A percentile compares a stretch with the other conserved stretches of the same genome.
These are phyloP conservation scores for Triplophysa dalaica DNA, from an alignment of 2,113 vertebrate species.

Conservation along the genomic window DNA sequence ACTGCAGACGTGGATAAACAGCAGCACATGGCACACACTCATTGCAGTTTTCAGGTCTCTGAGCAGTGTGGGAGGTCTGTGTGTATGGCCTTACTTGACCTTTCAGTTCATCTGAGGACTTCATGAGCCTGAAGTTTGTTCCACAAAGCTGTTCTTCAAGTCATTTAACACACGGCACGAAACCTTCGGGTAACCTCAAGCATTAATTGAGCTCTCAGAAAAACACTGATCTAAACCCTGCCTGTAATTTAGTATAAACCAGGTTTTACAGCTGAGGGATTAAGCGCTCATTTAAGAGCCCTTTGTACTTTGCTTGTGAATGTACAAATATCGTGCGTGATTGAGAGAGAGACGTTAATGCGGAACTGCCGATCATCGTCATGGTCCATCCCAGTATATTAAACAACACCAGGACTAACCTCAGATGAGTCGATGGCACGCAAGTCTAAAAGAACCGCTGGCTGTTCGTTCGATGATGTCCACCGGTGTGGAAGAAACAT, in stretches of 20 bases:
- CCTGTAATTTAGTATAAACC: not conserved
- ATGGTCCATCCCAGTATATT: not conserved
- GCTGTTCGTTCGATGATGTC: too few relatives aligned
- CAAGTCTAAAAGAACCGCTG: slow-evolving; percentile 17
- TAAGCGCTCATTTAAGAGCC: not conserved
- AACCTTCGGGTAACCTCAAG: slow-evolving; percentile 18
- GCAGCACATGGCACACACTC: slow-evolving; percentile 1
- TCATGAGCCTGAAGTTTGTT: slow-evolving; percentile 17
- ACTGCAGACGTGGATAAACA: not conserved
- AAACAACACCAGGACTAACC: not conserved
- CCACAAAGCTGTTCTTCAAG: slow-evolving; percentile 30
- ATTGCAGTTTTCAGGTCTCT: slow-evolving; percentile 16
- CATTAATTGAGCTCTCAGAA: slow-evolving; percentile 15
- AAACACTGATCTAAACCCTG: slow-evolving; percentile 6
- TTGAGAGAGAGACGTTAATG: not conserved
- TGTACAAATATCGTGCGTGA: not conserved
- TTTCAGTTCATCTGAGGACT: slow-evolving; percentile 31
- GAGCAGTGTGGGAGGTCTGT: slow-evolving; percentile 31
- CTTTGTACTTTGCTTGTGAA: slow-evolving; percentile 2
- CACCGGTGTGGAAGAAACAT: too few relatives aligned
- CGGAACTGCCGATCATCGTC: not conserved
- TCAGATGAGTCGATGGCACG: not conserved
- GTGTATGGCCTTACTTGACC: slow-evolving; percentile 44
- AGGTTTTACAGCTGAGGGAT: not conserved
- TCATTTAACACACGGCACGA: slow-evolving; percentile 12